These are phyloP conservation scores for Cabera pusaria DNA, from an alignment of 2,888 invertebrate species.

Conservation along the genomic window DNA sequence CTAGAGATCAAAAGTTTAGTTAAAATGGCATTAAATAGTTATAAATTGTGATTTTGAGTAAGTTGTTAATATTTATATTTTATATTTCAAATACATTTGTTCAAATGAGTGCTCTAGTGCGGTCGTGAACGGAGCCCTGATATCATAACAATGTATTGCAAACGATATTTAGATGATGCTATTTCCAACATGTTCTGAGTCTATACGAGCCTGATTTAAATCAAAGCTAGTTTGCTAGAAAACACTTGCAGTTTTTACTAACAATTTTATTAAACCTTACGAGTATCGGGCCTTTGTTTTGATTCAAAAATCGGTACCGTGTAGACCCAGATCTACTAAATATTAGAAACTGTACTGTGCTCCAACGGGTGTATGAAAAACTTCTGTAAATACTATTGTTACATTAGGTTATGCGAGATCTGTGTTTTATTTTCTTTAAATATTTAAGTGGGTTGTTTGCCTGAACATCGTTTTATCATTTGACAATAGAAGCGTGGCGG, in stretches of 20 bases:
- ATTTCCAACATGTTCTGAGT: too few species aligned
- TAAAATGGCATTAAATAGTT: slow-evolving; percentile 12
- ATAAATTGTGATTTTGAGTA: slow-evolving; percentile 18
- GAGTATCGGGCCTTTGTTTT: too few species aligned
- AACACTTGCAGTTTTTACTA: too few species aligned
- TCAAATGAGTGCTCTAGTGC: slow-evolving; percentile 17
- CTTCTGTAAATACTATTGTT: slow-evolving; percentile 68
- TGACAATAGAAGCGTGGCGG: slow-evolving; percentile 58
- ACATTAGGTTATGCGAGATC: slow-evolving; percentile 62
- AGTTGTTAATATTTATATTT: slow-evolving; percentile 26
- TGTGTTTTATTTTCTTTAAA: slow-evolving; percentile 57
- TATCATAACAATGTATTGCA: too few species aligned
- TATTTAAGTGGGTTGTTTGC: slow-evolving; percentile 51
- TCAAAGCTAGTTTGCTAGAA: too few species aligned
- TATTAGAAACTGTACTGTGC: slow-evolving; percentile 10
- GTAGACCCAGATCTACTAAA: neutral
- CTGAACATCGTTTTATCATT: slow-evolving; percentile 49
- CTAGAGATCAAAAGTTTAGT: neutral
- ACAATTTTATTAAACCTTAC: too few species aligned
- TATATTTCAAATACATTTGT: slow-evolving; percentile 22
- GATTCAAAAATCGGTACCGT: neutral
- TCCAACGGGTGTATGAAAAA: slow-evolving; percentile 31
- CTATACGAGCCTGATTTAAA: too few species aligned
- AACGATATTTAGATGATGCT: too few species aligned
- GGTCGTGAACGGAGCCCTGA: too few species aligned